phyloP scores from a whole-genome alignment of 1,140 invertebrate genomes.

The Halyomorpha halys region DNA sequence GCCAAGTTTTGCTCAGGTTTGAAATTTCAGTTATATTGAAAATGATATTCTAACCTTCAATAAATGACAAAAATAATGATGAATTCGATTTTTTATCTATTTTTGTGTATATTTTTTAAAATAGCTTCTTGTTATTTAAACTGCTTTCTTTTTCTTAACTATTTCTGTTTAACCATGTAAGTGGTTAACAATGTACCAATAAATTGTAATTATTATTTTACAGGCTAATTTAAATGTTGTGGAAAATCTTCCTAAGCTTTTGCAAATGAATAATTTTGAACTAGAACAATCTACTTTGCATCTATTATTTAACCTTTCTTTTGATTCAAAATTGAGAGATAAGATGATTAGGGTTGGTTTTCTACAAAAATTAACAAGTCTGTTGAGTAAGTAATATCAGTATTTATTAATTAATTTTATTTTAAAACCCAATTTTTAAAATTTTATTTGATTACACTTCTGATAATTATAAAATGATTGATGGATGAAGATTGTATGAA shows the following conservation, averaged over 20 bases:
- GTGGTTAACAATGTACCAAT: background rate
- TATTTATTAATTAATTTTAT: no score
- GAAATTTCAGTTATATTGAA: no score
- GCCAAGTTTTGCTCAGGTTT: no score
- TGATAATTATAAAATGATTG: no score
- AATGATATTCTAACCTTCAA: no score
- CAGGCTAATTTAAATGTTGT: constrained; percentile 55
- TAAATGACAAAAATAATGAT: no score
- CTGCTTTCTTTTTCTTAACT: background rate
- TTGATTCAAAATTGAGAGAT: constrained; percentile 74
- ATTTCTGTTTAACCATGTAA: background rate
- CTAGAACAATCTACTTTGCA: constrained; percentile 78
- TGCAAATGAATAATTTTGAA: constrained; percentile 64
- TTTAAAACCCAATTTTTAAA: no score
- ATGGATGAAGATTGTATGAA: no score
- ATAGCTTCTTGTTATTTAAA: no score
- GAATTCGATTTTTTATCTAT: no score
- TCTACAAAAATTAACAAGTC: constrained; percentile 77
- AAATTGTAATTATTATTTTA: constrained; percentile 22
- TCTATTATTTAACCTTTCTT: constrained; percentile 92
- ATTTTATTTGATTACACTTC: no score
- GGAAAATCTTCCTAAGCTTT: constrained; percentile 59
- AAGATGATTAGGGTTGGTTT: constrained; percentile 85
- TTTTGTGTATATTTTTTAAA: no score
- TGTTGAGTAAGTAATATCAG: constrained; percentile 57